Evolutionary conservation across 2,113 vertebrate species (phyloP).

Genomic region (Colinus virginianus): DNA sequence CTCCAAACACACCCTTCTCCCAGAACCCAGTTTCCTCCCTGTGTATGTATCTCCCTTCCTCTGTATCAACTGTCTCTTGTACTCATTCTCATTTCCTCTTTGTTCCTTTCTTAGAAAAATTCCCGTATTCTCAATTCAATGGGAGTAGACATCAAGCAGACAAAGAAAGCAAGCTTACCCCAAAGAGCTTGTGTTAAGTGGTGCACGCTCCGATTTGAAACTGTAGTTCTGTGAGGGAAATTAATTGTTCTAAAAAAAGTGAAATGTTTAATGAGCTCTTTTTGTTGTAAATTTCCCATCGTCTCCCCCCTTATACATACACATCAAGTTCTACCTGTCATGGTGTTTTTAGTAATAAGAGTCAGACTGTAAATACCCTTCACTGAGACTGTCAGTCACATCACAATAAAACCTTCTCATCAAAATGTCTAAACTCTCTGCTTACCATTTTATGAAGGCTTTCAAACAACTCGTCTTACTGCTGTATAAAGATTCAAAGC

Average conservation of each 20-base stretch:
- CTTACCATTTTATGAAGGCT: conserved; percentile 64
- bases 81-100: neutral
- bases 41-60: neutral
- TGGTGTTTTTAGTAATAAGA: conserved; percentile 62
- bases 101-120: neutral
- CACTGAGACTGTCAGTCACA: conserved; percentile 66
- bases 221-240: conserved; percentile 17
- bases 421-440: conserved; percentile 61
- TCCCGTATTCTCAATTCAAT: neutral
- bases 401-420: conserved; percentile 70
- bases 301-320: conserved; percentile 52
- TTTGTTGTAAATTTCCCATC: conserved; percentile 42
- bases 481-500: neutral
- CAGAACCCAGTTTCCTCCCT: neutral
- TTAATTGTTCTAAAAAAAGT: conserved; percentile 39
- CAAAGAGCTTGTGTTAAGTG: neutral
- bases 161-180: conserved; percentile 11
- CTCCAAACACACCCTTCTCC: neutral
- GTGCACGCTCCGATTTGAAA: neutral
- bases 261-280: conserved; percentile 54
- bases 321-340: conserved; percentile 71
- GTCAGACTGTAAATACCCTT: conserved; percentile 69
- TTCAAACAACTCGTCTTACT: conserved; percentile 47
- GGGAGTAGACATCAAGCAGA: neutral
- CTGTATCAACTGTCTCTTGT: neutral